phyloP scores from a whole-genome alignment of 1,140 invertebrate genomes.

The Hyles euphorbiae region DNA sequence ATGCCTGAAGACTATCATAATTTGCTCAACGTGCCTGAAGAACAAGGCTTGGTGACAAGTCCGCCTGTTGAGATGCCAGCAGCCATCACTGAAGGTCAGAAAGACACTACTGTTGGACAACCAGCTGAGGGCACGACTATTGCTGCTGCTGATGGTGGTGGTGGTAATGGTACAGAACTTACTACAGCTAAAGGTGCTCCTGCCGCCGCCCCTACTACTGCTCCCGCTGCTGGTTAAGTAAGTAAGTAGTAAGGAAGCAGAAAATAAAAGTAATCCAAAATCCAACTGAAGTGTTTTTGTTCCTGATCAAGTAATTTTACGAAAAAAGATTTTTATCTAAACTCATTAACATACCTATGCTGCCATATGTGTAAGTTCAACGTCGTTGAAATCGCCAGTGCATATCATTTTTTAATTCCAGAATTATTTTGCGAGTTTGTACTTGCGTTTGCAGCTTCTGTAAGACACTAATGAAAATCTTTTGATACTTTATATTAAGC shows the following conservation, averaged over 20 bases:
- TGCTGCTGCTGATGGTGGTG: not conserved
- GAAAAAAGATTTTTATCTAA: too few relatives aligned
- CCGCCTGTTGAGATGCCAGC: not conserved
- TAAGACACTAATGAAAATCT: not conserved
- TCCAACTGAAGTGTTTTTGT: too few relatives aligned
- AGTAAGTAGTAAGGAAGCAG: too few relatives aligned
- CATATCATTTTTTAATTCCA: too few relatives aligned
- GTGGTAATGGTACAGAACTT: not conserved
- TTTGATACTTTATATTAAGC: not conserved
- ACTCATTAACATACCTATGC: too few relatives aligned
- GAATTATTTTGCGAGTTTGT: too few relatives aligned
- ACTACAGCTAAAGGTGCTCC: not conserved
- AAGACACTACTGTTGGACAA: not conserved
- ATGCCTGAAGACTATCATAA: conserved; percentile 32
- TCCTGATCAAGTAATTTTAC: too few relatives aligned
- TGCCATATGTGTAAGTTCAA: too few relatives aligned
- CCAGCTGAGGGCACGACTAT: not conserved
- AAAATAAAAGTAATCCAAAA: too few relatives aligned
- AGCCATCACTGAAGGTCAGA: not conserved
- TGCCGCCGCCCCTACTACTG: not conserved
- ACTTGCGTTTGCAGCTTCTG: too few relatives aligned
- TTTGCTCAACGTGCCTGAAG: not conserved
- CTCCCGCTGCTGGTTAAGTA: not conserved
- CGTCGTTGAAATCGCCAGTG: too few relatives aligned
- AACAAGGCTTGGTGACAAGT: not conserved